These are phyloP conservation scores for Saturnia japonica DNA, from an alignment of 2,888 invertebrate species.

Conservation along the genomic window DNA sequence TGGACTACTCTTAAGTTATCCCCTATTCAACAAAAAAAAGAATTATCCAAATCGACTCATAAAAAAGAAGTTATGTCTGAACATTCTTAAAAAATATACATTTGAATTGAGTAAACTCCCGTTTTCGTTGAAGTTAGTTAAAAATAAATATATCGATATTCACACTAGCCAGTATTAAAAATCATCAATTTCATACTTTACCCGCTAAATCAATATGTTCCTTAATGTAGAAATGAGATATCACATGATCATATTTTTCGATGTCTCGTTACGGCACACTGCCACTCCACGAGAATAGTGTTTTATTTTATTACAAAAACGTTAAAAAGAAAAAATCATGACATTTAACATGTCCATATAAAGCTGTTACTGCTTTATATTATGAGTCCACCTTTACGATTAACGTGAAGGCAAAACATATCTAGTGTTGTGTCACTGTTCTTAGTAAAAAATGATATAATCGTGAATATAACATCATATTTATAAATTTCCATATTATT, in stretches of 20 bases:
- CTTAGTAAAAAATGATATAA: constrained; percentile 1
- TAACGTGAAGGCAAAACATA: background rate
- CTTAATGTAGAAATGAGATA: background rate
- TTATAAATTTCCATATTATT: background rate
- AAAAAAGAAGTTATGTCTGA: too few species aligned
- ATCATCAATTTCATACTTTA: too few species aligned
- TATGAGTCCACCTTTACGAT: background rate
- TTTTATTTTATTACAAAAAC: background rate
- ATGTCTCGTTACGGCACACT: background rate
- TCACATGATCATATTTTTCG: background rate
- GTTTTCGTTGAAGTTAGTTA: too few species aligned
- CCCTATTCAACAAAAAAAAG: too few species aligned
- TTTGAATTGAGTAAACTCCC: too few species aligned
- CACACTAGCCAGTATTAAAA: too few species aligned
- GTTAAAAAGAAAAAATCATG: background rate
- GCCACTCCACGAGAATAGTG: background rate
- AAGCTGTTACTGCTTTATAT: background rate
- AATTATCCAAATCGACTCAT: too few species aligned
- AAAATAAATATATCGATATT: too few species aligned
- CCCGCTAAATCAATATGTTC: too few species aligned
- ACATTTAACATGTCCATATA: background rate
- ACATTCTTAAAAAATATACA: too few species aligned
- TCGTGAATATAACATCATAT: background rate
- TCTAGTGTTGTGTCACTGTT: constrained; percentile 1
- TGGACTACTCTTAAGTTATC: too few species aligned